A percentile compares a stretch with the other conserved stretches of the same genome.
These are phyloP conservation scores for Helicoverpa assulta DNA, from an alignment of 2,888 invertebrate species.

Conservation along the genomic window DNA sequence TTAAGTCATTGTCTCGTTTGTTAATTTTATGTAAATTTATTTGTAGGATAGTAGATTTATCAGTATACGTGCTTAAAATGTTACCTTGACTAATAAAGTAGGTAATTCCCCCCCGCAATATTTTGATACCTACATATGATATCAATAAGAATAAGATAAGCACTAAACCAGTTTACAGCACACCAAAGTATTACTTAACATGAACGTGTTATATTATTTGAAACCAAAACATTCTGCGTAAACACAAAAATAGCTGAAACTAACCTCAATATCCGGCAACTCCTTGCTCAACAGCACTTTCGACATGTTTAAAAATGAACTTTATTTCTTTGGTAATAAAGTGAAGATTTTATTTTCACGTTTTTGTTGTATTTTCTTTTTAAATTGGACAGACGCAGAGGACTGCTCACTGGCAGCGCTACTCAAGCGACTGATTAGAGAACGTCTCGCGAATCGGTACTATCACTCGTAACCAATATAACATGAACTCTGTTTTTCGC, in stretches of 20 bases:
- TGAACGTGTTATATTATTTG: conserved; percentile 11
- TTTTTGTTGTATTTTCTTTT: conserved; percentile 28
- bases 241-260: conserved; percentile 63
- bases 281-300: conserved; percentile 92
- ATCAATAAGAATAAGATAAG: background rate
- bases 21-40: conserved; percentile 1
- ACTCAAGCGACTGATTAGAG: conserved; percentile 78
- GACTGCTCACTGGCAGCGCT: conserved; percentile 90
- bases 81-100: background rate
- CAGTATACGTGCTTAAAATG: background rate
- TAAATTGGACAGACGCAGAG: conserved; percentile 69
- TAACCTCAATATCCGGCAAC: conserved; percentile 95
- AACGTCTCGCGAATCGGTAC: conserved; percentile 36
- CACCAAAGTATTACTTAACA: background rate
- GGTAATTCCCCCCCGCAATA: background rate
- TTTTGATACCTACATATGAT: too few relatives aligned
- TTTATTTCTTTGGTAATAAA: conserved; percentile 4
- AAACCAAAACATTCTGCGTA: conserved; percentile 21
- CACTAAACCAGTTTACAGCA: background rate
- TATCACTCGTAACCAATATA: conserved; percentile 38
- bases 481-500: conserved; percentile 31
- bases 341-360: conserved; percentile 23
- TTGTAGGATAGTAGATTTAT: background rate
- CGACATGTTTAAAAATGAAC: conserved; percentile 77
- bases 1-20: background rate